phyloP scores from a whole-genome alignment of 2,113 vertebrate genomes.

The Trogon surrucura region DNA sequence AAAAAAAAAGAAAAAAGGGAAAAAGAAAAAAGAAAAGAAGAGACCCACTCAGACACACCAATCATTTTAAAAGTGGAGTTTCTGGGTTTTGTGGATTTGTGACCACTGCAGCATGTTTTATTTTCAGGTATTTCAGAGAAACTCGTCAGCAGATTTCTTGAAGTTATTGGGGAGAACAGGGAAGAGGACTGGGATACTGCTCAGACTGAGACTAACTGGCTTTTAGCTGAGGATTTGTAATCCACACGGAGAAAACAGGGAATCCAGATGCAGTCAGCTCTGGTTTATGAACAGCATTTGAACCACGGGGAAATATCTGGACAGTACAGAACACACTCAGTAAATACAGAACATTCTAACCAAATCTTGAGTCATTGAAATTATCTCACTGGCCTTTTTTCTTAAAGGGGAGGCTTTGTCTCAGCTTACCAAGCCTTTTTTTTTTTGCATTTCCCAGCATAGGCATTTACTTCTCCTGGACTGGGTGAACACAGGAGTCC shows the following conservation, averaged over 20 bases:
- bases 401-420: constrained; percentile 14
- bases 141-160: constrained; percentile 28
- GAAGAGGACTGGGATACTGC: background rate
- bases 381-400: constrained; percentile 23
- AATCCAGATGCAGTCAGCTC: background rate
- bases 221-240: background rate
- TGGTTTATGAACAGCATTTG: background rate
- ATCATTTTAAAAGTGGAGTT: background rate
- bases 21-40: background rate
- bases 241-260: background rate
- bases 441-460: background rate
- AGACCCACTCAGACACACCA: background rate
- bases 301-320: background rate
- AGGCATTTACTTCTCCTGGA: background rate
- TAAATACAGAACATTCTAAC: constrained; percentile 35
- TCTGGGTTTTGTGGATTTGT: constrained; percentile 4
- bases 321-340: background rate
- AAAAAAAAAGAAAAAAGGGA: background rate
- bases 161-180: background rate
- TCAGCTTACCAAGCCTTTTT: background rate
- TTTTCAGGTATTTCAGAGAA: background rate
- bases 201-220: background rate
- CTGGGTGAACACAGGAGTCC: background rate
- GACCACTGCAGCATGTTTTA: background rate
- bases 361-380: constrained; percentile 32